These are phyloP conservation scores for Chloroceryle aenea DNA, from an alignment of 2,113 vertebrate species.

Conservation along the genomic window DNA sequence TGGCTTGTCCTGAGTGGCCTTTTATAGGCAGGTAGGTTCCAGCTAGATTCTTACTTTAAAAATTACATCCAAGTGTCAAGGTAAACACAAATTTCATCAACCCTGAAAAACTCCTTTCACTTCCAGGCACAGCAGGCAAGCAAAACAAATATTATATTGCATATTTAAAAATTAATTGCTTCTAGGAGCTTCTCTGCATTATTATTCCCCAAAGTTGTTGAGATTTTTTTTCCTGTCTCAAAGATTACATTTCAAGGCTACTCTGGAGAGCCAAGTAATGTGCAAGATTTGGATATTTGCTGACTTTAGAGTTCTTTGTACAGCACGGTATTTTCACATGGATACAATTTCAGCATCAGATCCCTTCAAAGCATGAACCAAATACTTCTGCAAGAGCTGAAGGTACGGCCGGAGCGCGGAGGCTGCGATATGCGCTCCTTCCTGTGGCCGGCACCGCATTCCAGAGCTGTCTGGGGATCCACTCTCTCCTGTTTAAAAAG, in stretches of 20 bases:
- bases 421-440: not conserved
- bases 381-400: not conserved
- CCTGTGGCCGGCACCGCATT: not conserved
- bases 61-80: not conserved
- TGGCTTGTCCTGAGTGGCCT: not conserved
- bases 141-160: not conserved
- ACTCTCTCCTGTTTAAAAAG: not conserved
- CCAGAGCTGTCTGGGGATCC: not conserved
- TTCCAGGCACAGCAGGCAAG: not conserved
- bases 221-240: not conserved
- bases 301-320: not conserved
- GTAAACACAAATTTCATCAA: not conserved
- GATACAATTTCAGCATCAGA: not conserved
- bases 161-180: not conserved
- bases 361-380: not conserved
- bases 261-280: not conserved
- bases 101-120: not conserved
- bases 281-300: not conserved
- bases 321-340: not conserved
- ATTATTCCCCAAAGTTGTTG: not conserved
- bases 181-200: not conserved
- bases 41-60: not conserved
- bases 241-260: not conserved
- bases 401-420: not conserved
- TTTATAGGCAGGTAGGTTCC: not conserved